Conservation (phyloP, 2,888 invertebrate species). For the Acholoe squamosa region DNA sequence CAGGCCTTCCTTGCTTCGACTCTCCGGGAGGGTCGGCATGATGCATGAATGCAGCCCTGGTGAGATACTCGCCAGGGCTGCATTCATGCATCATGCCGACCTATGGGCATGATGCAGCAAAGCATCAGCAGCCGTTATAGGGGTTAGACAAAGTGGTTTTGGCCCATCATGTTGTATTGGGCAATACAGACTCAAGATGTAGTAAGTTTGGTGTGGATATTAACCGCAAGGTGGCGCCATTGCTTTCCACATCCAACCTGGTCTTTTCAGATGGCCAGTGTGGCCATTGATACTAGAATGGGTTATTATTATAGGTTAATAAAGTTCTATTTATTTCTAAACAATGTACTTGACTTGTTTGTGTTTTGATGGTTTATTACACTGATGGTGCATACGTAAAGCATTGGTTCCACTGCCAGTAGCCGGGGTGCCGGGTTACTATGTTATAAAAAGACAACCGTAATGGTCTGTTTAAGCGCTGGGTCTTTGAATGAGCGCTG, state of each 20-base stretch:
- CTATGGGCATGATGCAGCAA: neutral
- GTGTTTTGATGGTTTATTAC: neutral
- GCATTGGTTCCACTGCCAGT: too few species aligned
- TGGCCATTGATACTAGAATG: neutral
- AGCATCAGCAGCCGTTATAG: neutral
- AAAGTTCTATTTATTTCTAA: slow-evolving; percentile 35
- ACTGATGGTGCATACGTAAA: too few species aligned
- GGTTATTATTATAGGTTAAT: neutral
- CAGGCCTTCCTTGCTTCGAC: neutral
- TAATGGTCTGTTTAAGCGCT: too few species aligned
- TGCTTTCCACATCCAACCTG: neutral
- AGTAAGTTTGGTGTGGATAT: neutral
- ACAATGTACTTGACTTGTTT: neutral
- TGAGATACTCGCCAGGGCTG: too few species aligned
- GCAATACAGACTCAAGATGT: neutral
- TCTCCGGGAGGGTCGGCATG: too few species aligned
- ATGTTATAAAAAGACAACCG: too few species aligned
- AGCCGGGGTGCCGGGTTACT: too few species aligned
- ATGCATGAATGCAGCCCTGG: too few species aligned
- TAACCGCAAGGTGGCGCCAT: neutral
- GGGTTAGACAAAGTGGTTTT: neutral
- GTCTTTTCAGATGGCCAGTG: neutral
- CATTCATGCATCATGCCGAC: neutral
- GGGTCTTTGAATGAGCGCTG: too few species aligned
- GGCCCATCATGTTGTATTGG: neutral